A percentile compares a stretch with the other conserved stretches of the same genome.
phyloP scores from a whole-genome alignment of 1,140 invertebrate species.

The Drosophila seguyi region DNA sequence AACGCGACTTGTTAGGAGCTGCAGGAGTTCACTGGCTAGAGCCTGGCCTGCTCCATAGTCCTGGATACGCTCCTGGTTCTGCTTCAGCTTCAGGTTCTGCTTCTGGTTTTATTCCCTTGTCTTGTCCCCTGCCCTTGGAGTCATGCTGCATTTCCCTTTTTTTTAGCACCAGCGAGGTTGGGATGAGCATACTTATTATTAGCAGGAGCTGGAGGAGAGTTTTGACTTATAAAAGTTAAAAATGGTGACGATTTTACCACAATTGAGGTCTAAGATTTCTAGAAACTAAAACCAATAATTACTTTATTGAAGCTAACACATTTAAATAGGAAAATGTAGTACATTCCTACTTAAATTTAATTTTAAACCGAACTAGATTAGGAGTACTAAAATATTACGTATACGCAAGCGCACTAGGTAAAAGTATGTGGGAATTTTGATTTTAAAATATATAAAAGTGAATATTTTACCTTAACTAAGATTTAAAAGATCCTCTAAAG shows the following conservation, averaged over 20 bases:
- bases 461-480: too few species aligned
- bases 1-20: constrained; percentile 30
- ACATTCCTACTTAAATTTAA: too few species aligned
- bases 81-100: too few species aligned
- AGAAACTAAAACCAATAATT: too few species aligned
- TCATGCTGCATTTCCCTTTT: not conserved
- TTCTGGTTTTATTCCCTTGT: not conserved
- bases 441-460: not conserved
- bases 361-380: too few species aligned
- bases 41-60: not conserved
- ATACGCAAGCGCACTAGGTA: too few species aligned
- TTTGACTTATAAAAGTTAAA: too few species aligned
- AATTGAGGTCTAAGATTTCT: too few species aligned
- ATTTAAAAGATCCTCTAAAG: not conserved
- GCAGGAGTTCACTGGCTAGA: constrained; percentile 10
- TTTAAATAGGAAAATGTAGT: too few species aligned
- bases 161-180: constrained; percentile 11
- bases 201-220: not conserved
- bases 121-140: constrained; percentile 1
- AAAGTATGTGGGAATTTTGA: too few species aligned
- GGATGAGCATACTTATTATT: not conserved
- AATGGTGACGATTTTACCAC: not conserved
- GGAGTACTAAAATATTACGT: too few species aligned
- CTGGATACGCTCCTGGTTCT: not conserved
- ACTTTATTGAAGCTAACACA: too few species aligned